Evolutionary conservation across 2,797 vertebrate species (phyloP), one percentile per base, ranked within the genome.

Genomic region (Coreius guichenoti): DNA sequence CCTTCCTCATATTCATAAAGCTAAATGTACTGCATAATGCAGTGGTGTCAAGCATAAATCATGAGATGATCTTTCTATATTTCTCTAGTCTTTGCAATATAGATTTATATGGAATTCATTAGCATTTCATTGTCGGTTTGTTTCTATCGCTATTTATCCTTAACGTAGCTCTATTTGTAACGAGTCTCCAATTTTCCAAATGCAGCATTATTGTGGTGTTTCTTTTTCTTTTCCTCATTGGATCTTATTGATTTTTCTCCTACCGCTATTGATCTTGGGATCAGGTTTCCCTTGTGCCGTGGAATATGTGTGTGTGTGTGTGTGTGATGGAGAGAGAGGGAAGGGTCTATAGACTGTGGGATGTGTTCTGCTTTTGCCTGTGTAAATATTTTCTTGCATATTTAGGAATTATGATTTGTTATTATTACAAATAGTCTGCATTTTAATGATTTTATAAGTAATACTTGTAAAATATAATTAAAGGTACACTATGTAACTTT

Each of bases 241-340:
- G 83, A 84, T 88, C 68, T 65, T 80, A 90, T 88, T 70, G 89
- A 90, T 88, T 82, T 63, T 81, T 68, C 79, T 77, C 51, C 82
- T 70, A 73, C 86, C 23, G 16, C 63, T 87, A 90, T 90, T 87
- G 89, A 90, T 88, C 84, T 69, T 82, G 73, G 49, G 89, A 82
- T 90, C 86, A 87, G 86, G 84, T 86, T 80, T 86, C 84, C 81
- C 58, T 76, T 84, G 83, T 63, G 87, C 67, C 13, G 79, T 19
- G 33, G 21, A 7, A 5, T 83, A 5, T 76, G 1, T 85, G 11
- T 78, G 72, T 81, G 31, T 70, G 73, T 76, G 39, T 84, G 65
- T 80, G 74, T 29, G 79, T 77, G 54, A 65, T 31, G 78, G 39
- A 45, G 39, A 73, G 45, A 80, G 65, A 61, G 12, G 9, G 47